Evolutionary conservation across 1,140 invertebrate species (phyloP), one percentile per base, ranked within the genome.

Genomic region (Steinernema feltiae): DNA sequence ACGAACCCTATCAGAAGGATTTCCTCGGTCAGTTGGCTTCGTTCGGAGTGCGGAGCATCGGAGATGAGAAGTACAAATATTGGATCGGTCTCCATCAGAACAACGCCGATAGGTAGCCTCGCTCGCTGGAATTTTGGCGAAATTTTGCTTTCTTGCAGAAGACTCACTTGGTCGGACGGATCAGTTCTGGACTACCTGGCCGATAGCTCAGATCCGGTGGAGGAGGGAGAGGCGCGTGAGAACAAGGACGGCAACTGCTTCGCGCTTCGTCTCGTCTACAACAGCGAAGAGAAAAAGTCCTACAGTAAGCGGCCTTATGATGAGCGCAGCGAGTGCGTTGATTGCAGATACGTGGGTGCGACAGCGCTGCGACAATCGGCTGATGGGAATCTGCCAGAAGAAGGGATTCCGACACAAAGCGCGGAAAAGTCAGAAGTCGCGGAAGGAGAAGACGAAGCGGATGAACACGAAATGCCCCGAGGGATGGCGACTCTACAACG

Each of bases 91-190:
- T 63, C 3, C 53, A 63, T 21, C 53, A 63, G 53, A 63, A 63
- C 53, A 63, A 63, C 53, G 53, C 53, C 53, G 53, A 63, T 7
- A 63, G 53, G 53, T 63, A n/a, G n/a, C n/a, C n/a, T n/a, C n/a
- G n/a, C n/a, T n/a, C n/a, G n/a, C n/a, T n/a, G n/a, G n/a, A n/a
- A n/a, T n/a, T n/a, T n/a, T n/a, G n/a, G n/a, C n/a, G n/a, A n/a
- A n/a, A n/a, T n/a, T n/a, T n/a, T n/a, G n/a, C n/a, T n/a, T n/a
- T 7, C 7, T 27, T 63, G 7, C 53, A 63, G 53, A 21, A 63
- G 53, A 7, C 53, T 63, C 3, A n/a, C 12, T 15, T 63, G 53
- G 53, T 63, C 53, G 53, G 53, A 63, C 53, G 24, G 53, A 3
- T n/a, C 53, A 3, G 53, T 63, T 15, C 15, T 63, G 53, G 24